Base-by-base conservation (phyloP, 2,797 vertebrate species). In the Myotis planiceps region DNA sequence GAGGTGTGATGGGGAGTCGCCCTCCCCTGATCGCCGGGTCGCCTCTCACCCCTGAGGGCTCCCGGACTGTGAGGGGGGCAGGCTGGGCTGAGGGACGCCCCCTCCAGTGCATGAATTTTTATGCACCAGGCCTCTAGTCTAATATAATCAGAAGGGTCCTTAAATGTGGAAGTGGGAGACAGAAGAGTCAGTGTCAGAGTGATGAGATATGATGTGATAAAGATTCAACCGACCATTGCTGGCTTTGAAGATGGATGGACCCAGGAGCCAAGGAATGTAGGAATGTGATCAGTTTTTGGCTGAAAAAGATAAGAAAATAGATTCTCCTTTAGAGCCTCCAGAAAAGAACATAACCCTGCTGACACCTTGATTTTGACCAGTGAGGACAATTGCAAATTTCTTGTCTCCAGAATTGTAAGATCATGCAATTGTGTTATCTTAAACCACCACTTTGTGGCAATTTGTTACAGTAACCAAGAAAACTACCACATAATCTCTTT, bases 351-450 rank as follows among this genome's bases (percentile, higher is more conserved):
- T 18, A 79, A 37, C 8, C 19, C 23, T 78, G 13, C n/a, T 19
- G 32, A 90, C 29, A 23, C 21, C 42, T 74, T 32, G 10, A 45
- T 51, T 92, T 83, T 79, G 65, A 53, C 4, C 39, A 16, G 27
- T 13, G 65, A 95, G 63, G 79, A 10, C 2, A 14, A 63, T n/a
- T 63, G 69, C 42, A 27, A 79, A 53, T 23, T 72, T 94, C n/a
- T 63, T 60, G 25, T 32, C 14, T 80, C 60, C 39, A 79, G 47
- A 88, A 74, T 16, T 21, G 0, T 79, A 53, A 63, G 9, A 32
- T 14, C 42, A 69, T 25, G 51, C 10, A 60, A 32, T 12, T 10
- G n/a, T 55, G n/a, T 45, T 88, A 19, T 76, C 49, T 68, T 55
- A 47, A 72, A 37, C 12, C 39, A 71, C 5, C 16, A 23, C 9